Base-by-base conservation (phyloP, 23 tunicate genomes). In the Corella eumyota region DNA sequence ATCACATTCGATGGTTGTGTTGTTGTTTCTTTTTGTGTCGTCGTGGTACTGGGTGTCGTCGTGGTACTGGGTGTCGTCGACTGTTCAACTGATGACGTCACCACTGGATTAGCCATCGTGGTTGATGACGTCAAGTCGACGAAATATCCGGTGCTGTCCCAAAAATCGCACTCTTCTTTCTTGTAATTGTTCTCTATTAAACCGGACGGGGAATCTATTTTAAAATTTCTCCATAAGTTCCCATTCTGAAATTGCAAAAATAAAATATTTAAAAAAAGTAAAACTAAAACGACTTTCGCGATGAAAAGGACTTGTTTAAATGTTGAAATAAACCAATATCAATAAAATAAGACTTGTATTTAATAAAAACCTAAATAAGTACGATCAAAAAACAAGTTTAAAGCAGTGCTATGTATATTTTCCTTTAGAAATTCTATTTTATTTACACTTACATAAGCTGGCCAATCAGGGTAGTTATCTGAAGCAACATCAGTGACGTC, bases 71-170 rank as follows among this genome's bases (percentile, higher is more conserved):
- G n/a, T n/a, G n/a, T n/a, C 33, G 24, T 4, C 2, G 2, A 48
- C 54, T 21, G 54, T 2, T 21, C 22, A 3, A 2, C 30, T 21
- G 65, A 1, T 30, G 4, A 3, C 30, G 13, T 32, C 40, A 25
- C 50, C 69, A 44, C 53, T 49, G 65, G 9, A 29, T 34, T 4
- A 19, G 40, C 4, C 5, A 64, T 4, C n/a, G 66, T 56, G 25
- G 24, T 56, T 6, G 73, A 13, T 53, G 22, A 19, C 44, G 26
- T 50, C 55, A 70, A 34, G 35, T 58, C 53, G 34, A 73, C 62
- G 57, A 65, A 75, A 38, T 65, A 75, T 5, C 70, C 63, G 34
- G 70, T 57, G 40, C 72, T 56, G 72, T 75, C 81, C 81, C 81
- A 75, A 38, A 75, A 75, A 55, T 75, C 81, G 56, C 81, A 75